phyloP scores from a whole-genome alignment of 2,113 vertebrate genomes.

The Petaurus breviceps region DNA sequence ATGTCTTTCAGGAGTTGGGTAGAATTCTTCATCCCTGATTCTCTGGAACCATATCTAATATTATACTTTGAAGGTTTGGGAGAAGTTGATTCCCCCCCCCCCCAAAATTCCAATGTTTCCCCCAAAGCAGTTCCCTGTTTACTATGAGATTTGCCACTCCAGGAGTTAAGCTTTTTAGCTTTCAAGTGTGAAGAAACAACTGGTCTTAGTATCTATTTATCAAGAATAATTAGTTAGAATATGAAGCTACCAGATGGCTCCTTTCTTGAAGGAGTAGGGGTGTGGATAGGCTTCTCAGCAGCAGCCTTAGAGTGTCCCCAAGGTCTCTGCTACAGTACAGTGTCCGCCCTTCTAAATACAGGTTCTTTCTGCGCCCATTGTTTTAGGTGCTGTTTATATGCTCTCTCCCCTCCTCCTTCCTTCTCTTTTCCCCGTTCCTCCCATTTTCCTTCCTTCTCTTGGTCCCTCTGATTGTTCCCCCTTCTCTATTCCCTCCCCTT shows the following conservation, averaged over 20 bases:
- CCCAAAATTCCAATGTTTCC: background rate
- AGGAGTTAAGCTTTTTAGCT: background rate
- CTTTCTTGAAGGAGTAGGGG: background rate
- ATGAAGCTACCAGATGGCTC: background rate
- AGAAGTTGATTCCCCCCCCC: accelerated
- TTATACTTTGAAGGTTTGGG: background rate
- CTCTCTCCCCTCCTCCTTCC: background rate
- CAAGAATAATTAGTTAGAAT: background rate
- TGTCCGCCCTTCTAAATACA: background rate
- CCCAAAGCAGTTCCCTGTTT: background rate
- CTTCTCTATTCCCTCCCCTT: background rate
- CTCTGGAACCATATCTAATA: background rate
- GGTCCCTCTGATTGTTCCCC: background rate
- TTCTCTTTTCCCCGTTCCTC: background rate
- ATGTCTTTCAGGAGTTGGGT: background rate
- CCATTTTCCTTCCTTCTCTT: background rate
- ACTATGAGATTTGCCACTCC: background rate
- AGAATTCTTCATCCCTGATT: background rate
- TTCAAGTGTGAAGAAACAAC: background rate
- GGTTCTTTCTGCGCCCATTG: background rate
- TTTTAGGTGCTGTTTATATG: background rate
- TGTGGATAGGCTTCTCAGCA: background rate
- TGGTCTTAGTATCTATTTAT: background rate
- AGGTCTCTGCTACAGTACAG: background rate
- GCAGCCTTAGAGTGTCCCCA: background rate